Conservation (phyloP, 2,888 invertebrate genomes). For the Rhogogaster chlorosoma region DNA sequence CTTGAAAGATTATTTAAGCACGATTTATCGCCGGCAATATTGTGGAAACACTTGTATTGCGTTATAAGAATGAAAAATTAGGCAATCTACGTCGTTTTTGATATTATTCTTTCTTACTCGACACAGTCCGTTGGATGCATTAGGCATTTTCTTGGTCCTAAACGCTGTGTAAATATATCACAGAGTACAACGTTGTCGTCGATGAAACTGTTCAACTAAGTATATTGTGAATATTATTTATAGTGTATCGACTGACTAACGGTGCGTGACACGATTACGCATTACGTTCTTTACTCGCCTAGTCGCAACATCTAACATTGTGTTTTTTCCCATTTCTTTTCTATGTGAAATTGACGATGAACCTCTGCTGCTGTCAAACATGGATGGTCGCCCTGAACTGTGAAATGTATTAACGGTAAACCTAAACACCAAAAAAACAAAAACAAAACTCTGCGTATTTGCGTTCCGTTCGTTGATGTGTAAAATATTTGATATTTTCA, state of each 20-base stretch:
- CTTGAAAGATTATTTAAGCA: neutral
- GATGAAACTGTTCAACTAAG: neutral
- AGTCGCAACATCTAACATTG: constrained; percentile 74
- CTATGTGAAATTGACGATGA: constrained; percentile 79
- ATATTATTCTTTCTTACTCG: neutral
- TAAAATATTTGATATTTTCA: neutral
- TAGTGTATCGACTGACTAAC: constrained; percentile 11
- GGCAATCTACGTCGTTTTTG: neutral
- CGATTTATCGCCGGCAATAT: neutral
- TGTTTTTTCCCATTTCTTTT: constrained; percentile 78
- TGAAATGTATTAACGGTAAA: constrained; percentile 70
- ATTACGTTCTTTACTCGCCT: neutral
- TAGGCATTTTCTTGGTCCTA: constrained; percentile 76
- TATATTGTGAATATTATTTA: neutral
- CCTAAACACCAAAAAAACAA: constrained; percentile 53
- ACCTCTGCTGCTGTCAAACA: constrained; percentile 77
- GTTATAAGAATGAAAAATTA: neutral
- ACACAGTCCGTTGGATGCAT: constrained; percentile 58
- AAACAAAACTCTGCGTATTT: constrained; percentile 3
- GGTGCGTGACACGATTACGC: constrained; percentile 5
- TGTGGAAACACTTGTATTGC: neutral
- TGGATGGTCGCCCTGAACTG: constrained; percentile 76
- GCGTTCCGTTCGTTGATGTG: constrained; percentile 44
- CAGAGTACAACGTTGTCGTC: neutral
- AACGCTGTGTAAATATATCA: neutral